Evolutionary conservation across 2,113 vertebrate species (phyloP).

Genomic region (Theristicus caerulescens): DNA sequence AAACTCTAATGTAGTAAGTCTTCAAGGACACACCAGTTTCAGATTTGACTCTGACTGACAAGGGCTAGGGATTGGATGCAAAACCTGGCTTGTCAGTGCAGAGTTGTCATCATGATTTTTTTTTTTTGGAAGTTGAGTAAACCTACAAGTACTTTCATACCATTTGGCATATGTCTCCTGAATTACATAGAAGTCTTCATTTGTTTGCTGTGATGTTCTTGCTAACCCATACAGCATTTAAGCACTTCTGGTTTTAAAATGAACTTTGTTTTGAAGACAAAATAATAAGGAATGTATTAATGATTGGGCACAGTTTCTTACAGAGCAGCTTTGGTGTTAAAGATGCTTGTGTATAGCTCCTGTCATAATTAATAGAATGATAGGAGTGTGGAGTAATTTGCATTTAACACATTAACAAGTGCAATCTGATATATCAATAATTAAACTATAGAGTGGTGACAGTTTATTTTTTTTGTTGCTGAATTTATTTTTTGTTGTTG

Average conservation of each 20-base stretch:
- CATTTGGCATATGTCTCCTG: background rate
- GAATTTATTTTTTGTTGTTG: background rate
- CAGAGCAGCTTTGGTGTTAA: background rate
- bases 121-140: background rate
- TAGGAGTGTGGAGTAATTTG: background rate
- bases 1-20: background rate
- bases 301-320: background rate
- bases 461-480: background rate
- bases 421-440: background rate
- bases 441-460: background rate
- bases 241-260: background rate
- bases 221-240: background rate
- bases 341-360: background rate
- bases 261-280: background rate
- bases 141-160: background rate
- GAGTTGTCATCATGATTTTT: background rate
- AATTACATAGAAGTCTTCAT: background rate
- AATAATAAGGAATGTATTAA: background rate
- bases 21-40: background rate
- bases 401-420: background rate
- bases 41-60: background rate
- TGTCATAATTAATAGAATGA: background rate
- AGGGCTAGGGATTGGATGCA: background rate
- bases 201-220: background rate
- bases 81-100: background rate